Conservation (phyloP, 2,797 vertebrate species). For the Columba guinea region DNA sequence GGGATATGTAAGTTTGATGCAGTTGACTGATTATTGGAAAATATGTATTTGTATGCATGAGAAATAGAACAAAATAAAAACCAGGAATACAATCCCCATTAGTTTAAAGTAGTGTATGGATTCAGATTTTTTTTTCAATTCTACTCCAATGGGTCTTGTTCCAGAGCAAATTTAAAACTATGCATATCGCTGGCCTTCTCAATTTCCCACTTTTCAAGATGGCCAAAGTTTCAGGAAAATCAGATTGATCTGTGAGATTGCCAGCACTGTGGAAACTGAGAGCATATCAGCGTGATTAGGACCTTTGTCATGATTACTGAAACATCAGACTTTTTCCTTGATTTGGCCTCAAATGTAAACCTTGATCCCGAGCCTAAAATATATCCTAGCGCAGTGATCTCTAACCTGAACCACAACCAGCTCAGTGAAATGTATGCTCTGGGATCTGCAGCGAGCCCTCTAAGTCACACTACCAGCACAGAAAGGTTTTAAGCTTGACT, state of each 20-base stretch:
- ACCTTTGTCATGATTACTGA: conserved; percentile 16
- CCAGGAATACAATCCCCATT: neutral
- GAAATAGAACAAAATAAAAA: conserved; percentile 15
- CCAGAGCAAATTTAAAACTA: neutral
- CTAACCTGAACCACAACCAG: neutral
- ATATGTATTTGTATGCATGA: neutral
- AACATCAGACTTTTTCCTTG: conserved; percentile 11
- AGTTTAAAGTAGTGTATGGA: neutral
- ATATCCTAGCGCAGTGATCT: conserved; percentile 22
- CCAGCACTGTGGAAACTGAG: neutral
- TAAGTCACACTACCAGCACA: neutral
- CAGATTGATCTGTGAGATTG: conserved; percentile 43
- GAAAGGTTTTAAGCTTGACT: neutral
- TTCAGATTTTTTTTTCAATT: neutral
- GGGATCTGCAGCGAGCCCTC: neutral
- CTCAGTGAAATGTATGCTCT: neutral
- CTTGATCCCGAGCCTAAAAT: conserved; percentile 42
- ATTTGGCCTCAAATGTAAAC: conserved; percentile 27
- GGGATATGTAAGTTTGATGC: conserved; percentile 18
- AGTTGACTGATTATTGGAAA: conserved; percentile 40
- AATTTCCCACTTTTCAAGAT: conserved; percentile 7
- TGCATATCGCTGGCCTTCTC: neutral
- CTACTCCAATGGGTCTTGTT: neutral
- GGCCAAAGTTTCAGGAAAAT: conserved; percentile 4
- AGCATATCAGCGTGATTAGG: neutral